Evolutionary conservation across 2,113 vertebrate genomes (phyloP), one percentile per base, ranked within the genome.

Genomic region (Dicerorhinus sumatrensis): DNA sequence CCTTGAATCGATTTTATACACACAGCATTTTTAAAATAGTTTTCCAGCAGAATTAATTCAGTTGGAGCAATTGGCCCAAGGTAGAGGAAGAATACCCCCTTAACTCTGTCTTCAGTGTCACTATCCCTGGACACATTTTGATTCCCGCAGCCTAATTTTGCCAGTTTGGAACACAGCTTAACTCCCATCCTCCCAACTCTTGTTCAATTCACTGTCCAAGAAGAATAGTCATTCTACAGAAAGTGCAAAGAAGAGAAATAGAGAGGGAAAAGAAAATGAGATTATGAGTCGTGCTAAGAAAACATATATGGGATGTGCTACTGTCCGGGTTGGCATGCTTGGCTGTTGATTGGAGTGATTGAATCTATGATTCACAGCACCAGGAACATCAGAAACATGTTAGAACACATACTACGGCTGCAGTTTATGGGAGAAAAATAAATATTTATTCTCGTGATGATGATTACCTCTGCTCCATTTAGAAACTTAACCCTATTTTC

Each of bases 31-130:
- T 94, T 4, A 3, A 96, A 93, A 95, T 14, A 95, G 60, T 1
- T 67, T 46, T 21, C 12, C 58, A 89, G 70, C 20, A 97, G 23
- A 83, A 76, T 90, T 94, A 48, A 96, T 94, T 84, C 62, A 84
- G 36, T 76, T 81, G 73, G 31, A 91, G 60, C 69, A 94, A 60
- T 39, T 62, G 29, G 25, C 12, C 12, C 73, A 92, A n/a, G 33
- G 20, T 8, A 83, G 88, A 80, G n/a, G 51, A 46, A 93, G 21
- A 93, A 67, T 84, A 76, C 81, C n/a, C 8, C 36, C 14, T 72
- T 46, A 89, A 82, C 13, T 70, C 54, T 72, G 2, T 82, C 54
- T 95, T 86, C n/a, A 63, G 5, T 58, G 13, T 75, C 84, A 95
- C 31, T 54, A 20, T 81, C 62, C 39, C 23, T 77, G 27, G n/a